Conservation (phyloP, 2,888 invertebrate genomes). For the Platycheirus rosarum region DNA sequence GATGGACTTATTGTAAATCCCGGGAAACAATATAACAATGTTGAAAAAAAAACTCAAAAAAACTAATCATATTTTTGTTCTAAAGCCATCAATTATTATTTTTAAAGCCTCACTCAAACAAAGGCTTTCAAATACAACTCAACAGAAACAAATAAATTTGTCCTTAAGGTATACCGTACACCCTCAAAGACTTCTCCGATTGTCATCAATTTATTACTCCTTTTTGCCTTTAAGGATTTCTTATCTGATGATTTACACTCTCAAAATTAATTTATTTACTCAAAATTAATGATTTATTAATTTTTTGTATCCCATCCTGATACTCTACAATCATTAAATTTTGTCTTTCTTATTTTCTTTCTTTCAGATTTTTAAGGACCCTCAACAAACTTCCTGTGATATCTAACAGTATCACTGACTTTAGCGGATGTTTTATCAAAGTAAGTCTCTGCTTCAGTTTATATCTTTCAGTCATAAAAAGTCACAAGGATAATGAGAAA, state of each 20-base stretch:
- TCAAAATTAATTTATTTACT: neutral
- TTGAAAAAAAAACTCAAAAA: too few relatives aligned
- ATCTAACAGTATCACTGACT: constrained; percentile 25
- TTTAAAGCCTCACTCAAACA: too few relatives aligned
- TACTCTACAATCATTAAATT: constrained; percentile 1
- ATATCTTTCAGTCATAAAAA: constrained; percentile 48
- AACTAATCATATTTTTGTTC: too few relatives aligned
- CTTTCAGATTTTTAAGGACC: constrained; percentile 35
- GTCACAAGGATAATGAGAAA: constrained; percentile 33
- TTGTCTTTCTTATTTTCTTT: constrained; percentile 6
- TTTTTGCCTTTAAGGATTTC: neutral
- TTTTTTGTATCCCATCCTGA: neutral
- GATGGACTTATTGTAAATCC: too few relatives aligned
- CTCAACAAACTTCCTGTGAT: neutral
- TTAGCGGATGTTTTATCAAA: constrained; percentile 8
- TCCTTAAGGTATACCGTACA: too few relatives aligned
- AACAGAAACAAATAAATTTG: neutral
- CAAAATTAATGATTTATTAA: neutral
- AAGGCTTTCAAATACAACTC: too few relatives aligned
- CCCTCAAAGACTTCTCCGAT: neutral
- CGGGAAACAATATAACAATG: too few relatives aligned
- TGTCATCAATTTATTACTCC: neutral
- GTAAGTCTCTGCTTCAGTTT: constrained; percentile 37
- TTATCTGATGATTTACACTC: constrained; percentile 2
- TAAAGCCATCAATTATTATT: too few relatives aligned